Conservation (phyloP, 2,797 vertebrate genomes). For the Thamnophis elegans region DNA sequence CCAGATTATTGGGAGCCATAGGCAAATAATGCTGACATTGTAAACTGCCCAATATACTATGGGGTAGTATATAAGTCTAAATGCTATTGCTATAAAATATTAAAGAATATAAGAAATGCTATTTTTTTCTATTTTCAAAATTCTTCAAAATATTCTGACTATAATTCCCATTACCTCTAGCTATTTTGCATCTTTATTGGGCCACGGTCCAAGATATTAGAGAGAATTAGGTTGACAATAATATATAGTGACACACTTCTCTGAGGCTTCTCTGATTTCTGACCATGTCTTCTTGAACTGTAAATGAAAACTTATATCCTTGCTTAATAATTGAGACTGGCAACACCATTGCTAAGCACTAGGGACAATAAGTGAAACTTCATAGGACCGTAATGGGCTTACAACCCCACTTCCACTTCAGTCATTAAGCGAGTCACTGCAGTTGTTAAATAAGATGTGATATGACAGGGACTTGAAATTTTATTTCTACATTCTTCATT, state of each 20-base stretch:
- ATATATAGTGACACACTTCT: neutral
- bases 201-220: neutral
- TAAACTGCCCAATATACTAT: neutral
- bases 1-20: neutral
- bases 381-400: neutral
- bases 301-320: neutral
- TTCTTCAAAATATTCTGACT: neutral
- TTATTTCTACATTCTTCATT: neutral
- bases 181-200: neutral
- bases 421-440: neutral
- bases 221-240: neutral
- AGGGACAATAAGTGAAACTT: neutral
- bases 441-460: neutral
- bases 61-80: neutral
- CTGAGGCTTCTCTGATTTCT: conserved; percentile 54
- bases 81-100: conserved; percentile 19
- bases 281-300: conserved; percentile 31
- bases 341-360: neutral
- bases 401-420: neutral
- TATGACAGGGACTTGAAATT: neutral
- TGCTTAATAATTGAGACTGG: neutral
- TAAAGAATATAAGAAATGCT: conserved; percentile 1
- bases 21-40: neutral
- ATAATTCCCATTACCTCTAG: neutral
- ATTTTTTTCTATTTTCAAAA: neutral